Percentiles rank a stretch among this genome's conserved stretches.
These are phyloP conservation scores for Ostrea edulis DNA, from an alignment of 1,140 invertebrate genomes.

Conservation along the genomic window DNA sequence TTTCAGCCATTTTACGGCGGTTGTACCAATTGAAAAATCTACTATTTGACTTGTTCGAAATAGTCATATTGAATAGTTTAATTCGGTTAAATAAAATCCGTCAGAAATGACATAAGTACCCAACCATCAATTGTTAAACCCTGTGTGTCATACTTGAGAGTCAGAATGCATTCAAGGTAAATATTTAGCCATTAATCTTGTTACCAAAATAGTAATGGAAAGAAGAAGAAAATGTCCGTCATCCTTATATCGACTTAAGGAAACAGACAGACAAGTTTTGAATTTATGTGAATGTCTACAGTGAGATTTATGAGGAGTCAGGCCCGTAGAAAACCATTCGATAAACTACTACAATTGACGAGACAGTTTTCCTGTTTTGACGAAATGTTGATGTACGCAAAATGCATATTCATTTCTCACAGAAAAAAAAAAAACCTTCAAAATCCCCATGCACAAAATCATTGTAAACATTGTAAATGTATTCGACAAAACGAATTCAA, in stretches of 20 bases:
- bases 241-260: not conserved
- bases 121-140: not conserved
- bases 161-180: not conserved
- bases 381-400: not conserved
- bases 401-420: not conserved
- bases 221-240: not conserved
- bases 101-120: not conserved
- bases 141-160: not conserved
- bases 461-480: not conserved
- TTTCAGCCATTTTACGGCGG: no score
- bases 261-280: conserved; percentile 14
- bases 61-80: no score
- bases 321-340: conserved; percentile 6
- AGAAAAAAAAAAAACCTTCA: not conserved
- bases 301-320: conserved; percentile 26
- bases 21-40: no score
- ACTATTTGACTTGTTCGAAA: no score
- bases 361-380: conserved; percentile 32
- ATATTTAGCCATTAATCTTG: not conserved
- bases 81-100: no score
- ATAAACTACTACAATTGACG: not conserved
- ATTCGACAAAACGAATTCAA: no score
- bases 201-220: not conserved
- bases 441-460: not conserved
- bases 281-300: conserved; percentile 23